Evolutionary conservation across 2,113 vertebrate genomes (phyloP).

Genomic region (Phasianus colchicus): DNA sequence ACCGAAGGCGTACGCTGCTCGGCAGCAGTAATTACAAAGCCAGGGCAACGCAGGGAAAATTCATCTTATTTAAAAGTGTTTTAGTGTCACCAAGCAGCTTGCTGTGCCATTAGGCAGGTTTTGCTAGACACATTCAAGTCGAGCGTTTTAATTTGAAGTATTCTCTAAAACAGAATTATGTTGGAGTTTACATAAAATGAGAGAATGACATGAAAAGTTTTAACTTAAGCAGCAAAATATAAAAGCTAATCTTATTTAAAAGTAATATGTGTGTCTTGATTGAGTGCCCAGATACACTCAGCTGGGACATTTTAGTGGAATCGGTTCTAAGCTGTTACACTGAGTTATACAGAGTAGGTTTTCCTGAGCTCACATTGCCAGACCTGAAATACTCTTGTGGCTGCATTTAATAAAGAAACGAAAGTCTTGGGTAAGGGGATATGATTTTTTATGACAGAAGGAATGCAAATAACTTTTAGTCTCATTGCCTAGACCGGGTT

Average conservation of each 20-base stretch:
- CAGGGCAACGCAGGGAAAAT: conserved; percentile 75
- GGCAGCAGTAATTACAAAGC: conserved; percentile 74
- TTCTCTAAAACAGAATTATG: conserved; percentile 83
- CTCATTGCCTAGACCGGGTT: conserved; percentile 82
- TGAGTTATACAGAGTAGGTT: conserved; percentile 81
- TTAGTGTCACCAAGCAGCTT: conserved; percentile 76
- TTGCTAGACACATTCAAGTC: conserved; percentile 77
- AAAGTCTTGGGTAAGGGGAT: conserved; percentile 89
- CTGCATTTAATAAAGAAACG: conserved; percentile 90
- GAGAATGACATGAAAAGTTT: conserved; percentile 89
- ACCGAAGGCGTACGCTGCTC: conserved; percentile 31
- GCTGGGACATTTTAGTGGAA: conserved; percentile 84
- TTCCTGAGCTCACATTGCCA: conserved; percentile 83
- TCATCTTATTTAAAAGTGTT: conserved; percentile 79
- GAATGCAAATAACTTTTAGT: conserved; percentile 88
- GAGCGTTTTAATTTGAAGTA: conserved; percentile 86
- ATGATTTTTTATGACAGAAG: conserved; percentile 90
- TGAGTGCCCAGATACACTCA: conserved; percentile 84
- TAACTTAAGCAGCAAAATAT: conserved; percentile 89
- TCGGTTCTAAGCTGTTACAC: conserved; percentile 82
- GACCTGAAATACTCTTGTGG: conserved; percentile 87
- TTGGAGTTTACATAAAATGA: conserved; percentile 84
- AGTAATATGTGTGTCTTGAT: conserved; percentile 87
- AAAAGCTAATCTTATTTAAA: conserved; percentile 89
- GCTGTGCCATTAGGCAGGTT: conserved; percentile 73